Conservation (phyloP, 2,113 vertebrate genomes). For the Calonectris borealis region DNA sequence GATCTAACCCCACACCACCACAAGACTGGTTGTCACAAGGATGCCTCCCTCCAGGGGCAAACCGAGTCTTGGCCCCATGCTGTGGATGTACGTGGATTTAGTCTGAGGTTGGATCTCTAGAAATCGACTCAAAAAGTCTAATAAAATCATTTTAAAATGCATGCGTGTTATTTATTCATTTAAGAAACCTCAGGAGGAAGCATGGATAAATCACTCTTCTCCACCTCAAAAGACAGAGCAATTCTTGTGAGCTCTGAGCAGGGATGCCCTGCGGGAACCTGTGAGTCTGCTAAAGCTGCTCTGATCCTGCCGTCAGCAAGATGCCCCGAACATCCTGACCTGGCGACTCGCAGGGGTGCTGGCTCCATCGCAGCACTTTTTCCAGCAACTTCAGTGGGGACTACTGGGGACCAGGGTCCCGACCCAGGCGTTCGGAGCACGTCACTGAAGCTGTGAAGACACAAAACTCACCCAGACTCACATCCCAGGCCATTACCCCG, state of each 20-base stretch:
- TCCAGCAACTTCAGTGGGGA: not conserved
- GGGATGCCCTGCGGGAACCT: conserved; percentile 14
- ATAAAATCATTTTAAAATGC: not conserved
- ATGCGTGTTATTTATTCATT: not conserved
- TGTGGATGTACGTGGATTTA: not conserved
- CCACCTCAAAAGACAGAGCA: not conserved
- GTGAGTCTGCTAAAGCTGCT: not conserved
- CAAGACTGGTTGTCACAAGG: too few species aligned
- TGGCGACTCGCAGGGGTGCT: not conserved
- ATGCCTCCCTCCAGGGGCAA: not conserved
- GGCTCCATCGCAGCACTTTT: not conserved
- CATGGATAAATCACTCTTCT: not conserved
- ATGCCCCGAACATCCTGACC: not conserved
- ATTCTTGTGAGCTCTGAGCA: conserved; percentile 47
- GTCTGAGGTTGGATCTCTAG: not conserved
- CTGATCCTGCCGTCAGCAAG: not conserved
- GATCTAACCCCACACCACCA: not conserved
- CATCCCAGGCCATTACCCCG: not conserved
- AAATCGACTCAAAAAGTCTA: not conserved
- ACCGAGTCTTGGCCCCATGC: not conserved
- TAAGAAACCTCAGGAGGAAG: not conserved
- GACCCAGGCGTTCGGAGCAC: not conserved
- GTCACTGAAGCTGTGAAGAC: not conserved
- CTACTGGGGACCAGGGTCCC: not conserved
- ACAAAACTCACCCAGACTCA: not conserved